Conservation (phyloP, 2,888 invertebrate genomes). For the Orchesella flavescens region DNA sequence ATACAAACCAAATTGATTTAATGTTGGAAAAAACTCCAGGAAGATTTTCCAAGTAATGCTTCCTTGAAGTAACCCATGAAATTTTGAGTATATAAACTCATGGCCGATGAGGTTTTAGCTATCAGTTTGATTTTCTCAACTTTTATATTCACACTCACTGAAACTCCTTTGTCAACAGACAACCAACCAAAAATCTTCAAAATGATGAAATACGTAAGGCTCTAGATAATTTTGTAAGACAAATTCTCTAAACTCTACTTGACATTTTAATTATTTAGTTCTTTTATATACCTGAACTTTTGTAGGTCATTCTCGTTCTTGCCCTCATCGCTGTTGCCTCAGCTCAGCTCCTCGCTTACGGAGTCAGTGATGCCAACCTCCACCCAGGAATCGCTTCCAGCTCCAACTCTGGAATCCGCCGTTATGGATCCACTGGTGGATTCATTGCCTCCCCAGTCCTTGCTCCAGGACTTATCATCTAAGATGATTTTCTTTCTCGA, state of each 20-base stretch:
- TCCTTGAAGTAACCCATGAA: not conserved
- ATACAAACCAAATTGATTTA: no score
- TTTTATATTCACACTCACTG: no score
- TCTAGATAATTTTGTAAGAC: not conserved
- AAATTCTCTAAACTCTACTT: not conserved
- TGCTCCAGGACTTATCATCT: conserved; percentile 36
- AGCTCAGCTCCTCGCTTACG: conserved; percentile 64
- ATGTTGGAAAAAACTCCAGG: conserved; percentile 34
- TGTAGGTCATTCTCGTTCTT: conserved; percentile 66
- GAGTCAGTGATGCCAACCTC: conserved; percentile 61
- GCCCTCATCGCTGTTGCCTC: conserved; percentile 66
- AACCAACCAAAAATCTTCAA: conserved; percentile 33
- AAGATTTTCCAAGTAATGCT: conserved; percentile 19
- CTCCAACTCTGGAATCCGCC: conserved; percentile 65
- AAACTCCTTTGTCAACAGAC: not conserved
- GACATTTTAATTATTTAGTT: not conserved
- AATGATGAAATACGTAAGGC: conserved; percentile 69
- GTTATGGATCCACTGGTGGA: conserved; percentile 67
- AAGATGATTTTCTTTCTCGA: conserved; percentile 28
- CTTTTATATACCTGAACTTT: not conserved
- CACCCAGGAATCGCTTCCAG: conserved; percentile 65
- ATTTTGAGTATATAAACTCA: conserved; percentile 9
- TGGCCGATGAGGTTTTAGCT: not conserved
- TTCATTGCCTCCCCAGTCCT: conserved; percentile 43
- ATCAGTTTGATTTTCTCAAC: conserved; percentile 5